Percentiles rank a stretch among this genome's conserved stretches.
phyloP scores from a whole-genome alignment of 2,888 invertebrate genomes.

The Rotaria magnacalcarata region DNA sequence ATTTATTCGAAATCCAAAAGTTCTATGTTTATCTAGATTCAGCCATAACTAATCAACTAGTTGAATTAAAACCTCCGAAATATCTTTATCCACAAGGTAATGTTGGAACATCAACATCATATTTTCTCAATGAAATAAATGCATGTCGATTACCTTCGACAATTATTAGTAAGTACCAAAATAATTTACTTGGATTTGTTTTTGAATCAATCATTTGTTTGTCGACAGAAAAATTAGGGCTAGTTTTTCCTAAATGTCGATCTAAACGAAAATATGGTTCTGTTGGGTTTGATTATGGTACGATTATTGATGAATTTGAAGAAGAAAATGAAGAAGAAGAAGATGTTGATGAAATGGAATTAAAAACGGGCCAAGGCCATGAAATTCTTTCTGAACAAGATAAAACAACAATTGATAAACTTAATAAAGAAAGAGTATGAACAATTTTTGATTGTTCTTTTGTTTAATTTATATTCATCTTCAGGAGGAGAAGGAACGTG shows the following conservation, averaged over 20 bases:
- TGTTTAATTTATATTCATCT: conserved; percentile 27
- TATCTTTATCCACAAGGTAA: conserved; percentile 63
- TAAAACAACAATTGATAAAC: conserved; percentile 32
- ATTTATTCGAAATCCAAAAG: background rate
- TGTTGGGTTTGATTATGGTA: conserved; percentile 35
- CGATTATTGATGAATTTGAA: conserved; percentile 46
- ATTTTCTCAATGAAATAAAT: conserved; percentile 61
- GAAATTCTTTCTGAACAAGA: conserved; percentile 46
- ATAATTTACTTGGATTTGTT: conserved; percentile 51
- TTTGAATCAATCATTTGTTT: background rate
- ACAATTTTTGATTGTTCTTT: background rate
- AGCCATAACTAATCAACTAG: conserved; percentile 50
- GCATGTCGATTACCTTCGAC: conserved; percentile 60
- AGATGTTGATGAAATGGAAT: conserved; percentile 48
- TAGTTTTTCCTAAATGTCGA: conserved; percentile 45
- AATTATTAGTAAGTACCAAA: conserved; percentile 61
- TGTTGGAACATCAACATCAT: conserved; percentile 63
- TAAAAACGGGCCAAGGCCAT: conserved; percentile 48
- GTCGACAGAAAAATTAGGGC: conserved; percentile 38
- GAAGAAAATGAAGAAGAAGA: conserved; percentile 47
- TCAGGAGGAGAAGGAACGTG: conserved; percentile 4
- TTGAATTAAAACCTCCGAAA: conserved; percentile 50
- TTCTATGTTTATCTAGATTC: background rate
- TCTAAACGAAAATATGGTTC: conserved; percentile 45
- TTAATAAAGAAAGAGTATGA: background rate